Base-by-base conservation (phyloP, 2,888 invertebrate species). In the Tenthredo livida region DNA sequence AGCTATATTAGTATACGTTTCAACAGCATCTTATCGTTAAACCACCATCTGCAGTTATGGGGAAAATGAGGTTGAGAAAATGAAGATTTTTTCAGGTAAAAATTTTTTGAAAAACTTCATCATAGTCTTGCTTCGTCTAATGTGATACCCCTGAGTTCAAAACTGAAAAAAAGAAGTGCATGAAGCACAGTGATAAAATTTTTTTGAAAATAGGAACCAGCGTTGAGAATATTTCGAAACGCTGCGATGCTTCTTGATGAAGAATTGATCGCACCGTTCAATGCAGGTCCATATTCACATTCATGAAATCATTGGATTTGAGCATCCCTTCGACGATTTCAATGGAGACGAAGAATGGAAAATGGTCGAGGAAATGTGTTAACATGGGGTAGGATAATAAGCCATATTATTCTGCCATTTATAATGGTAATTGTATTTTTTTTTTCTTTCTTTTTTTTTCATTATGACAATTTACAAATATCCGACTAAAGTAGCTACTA, bases 401-500 rank as follows among this genome's bases (percentile, higher is more conserved):
- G 17, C 43, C 6, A 73, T 25, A 10, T 21, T 17, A 43, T 43
- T 73, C 10, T 9, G 40, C 72, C 72, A 73, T 73, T 73, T 73
- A 54, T 54, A 73, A 73, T 73, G 72, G 72, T 43, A 43, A 65
- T 87, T 87, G 86, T 85, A 86, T 85, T 85, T 84, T 88, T 86
- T 61, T 61, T 61, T 17, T 17, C 21, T n/a, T 50, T 50, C 17
- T 54, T 54, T 33, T 61, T 25, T 61, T 21, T 61, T 88, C 85
- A 25, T 88, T 87, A 88, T 89, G 88, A 89, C 89, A 89, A 89
- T 89, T 88, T 89, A 89, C 87, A 89, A 89, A 89, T 87, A 87
- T 83, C 86, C 85, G 73, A 85, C 86, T 87, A 84, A 25, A 86
- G 73, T 86, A 84, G 21, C 77, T 85, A 84, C 86, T 43, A 83